A percentile compares a stretch with the other conserved stretches of the same genome.
Conservation (phyloP, 2,113 vertebrate species). For the Panthera uncia region DNA sequence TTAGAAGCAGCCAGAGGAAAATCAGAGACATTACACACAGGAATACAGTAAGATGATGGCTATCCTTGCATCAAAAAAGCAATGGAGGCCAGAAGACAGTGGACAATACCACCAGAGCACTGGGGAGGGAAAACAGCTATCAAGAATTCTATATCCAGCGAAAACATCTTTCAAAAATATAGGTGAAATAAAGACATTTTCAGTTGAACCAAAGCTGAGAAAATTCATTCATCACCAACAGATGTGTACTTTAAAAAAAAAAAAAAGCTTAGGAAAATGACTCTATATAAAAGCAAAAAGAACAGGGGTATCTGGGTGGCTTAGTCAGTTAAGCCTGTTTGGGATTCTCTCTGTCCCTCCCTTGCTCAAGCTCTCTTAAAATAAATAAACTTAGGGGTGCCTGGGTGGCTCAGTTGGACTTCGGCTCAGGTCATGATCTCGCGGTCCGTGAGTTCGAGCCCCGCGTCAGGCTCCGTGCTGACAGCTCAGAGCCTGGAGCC, state of each 20-base stretch:
- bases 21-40: neutral
- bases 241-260: no score
- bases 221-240: no score
- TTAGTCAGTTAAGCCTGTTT: neutral
- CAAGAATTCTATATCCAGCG: neutral
- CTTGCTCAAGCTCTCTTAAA: neutral
- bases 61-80: neutral
- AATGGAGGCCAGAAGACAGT: neutral
- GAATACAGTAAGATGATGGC: neutral
- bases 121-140: neutral
- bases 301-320: neutral
- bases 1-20: neutral
- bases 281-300: no score
- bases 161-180: no score
- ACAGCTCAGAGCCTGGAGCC: no score
- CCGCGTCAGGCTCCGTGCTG: no score
- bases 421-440: no score
- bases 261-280: no score
- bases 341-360: neutral
- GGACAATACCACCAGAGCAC: neutral
- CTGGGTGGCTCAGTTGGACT: no score
- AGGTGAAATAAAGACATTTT: no score
- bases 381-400: neutral
- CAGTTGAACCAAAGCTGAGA: no score
- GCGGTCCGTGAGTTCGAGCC: no score